Evolutionary conservation across 2,888 invertebrate genomes (phyloP).

Genomic region (Meta bourneti): DNA sequence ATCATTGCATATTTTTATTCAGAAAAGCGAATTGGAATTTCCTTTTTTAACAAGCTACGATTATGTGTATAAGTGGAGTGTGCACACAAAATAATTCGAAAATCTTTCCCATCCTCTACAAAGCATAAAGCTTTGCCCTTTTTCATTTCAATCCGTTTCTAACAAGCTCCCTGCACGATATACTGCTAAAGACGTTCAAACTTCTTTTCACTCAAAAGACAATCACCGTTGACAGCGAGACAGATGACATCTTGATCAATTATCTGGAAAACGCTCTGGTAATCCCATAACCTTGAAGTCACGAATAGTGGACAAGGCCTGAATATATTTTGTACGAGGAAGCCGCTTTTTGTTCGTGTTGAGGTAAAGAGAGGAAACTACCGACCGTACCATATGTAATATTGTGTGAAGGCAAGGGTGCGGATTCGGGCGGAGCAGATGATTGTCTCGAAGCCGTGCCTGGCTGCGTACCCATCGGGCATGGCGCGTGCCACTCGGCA

Average conservation of each 20-base stretch:
- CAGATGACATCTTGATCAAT: background rate
- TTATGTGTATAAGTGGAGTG: too few species aligned
- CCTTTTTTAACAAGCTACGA: too few species aligned
- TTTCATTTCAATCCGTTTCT: too few species aligned
- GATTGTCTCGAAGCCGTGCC: constrained; percentile 72
- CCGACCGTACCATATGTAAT: constrained; percentile 73
- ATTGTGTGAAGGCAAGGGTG: constrained; percentile 70
- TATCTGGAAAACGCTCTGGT: background rate
- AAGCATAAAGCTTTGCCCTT: too few species aligned
- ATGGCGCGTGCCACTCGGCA: constrained; percentile 73
- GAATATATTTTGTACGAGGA: constrained; percentile 8
- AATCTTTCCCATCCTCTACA: too few species aligned
- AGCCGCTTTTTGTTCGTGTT: too few species aligned
- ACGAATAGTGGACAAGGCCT: constrained; percentile 23
- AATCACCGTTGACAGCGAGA: background rate
- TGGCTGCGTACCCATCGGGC: constrained; percentile 61
- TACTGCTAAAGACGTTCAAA: too few species aligned
- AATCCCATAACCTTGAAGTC: background rate
- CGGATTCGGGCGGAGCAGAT: constrained; percentile 71
- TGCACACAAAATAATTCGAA: too few species aligned
- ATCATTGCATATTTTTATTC: too few species aligned
- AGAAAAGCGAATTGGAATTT: too few species aligned
- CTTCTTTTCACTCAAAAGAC: background rate
- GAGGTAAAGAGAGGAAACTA: background rate
- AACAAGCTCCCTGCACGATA: too few species aligned